Evolutionary conservation across 2,797 vertebrate species (phyloP).

Genomic region (Pteropus rufus): DNA sequence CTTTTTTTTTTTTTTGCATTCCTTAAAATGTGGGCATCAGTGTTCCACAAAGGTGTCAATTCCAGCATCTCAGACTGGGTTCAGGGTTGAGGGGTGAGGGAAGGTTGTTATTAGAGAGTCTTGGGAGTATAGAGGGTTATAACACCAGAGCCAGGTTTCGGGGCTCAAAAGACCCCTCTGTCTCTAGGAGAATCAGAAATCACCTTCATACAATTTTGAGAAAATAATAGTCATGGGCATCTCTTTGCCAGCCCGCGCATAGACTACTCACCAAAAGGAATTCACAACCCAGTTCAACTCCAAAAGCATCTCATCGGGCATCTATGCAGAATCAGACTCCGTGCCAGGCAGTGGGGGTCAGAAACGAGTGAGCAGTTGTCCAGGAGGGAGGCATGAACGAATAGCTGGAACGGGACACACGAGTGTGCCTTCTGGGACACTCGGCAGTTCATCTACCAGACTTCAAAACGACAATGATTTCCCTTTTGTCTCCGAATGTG

Average conservation of each 20-base stretch:
- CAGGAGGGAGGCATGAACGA: neutral
- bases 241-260: neutral
- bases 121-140: neutral
- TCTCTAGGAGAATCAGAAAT: neutral
- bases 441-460: neutral
- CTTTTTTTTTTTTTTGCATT: neutral
- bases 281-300: neutral
- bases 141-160: neutral
- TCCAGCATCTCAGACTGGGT: neutral
- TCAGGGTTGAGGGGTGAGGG: neutral
- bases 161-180: neutral
- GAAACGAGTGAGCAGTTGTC: neutral
- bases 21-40: neutral
- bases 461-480: neutral
- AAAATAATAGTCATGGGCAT: neutral
- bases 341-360: neutral
- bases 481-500: neutral
- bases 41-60: neutral
- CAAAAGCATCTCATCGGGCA: neutral
- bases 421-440: neutral
- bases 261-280: neutral
- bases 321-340: neutral
- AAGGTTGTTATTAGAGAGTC: constrained; percentile 14
- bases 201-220: neutral
- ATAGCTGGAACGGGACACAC: neutral